Conservation (phyloP, 2,797 vertebrate genomes). For the Craterocephalus amniculus region DNA sequence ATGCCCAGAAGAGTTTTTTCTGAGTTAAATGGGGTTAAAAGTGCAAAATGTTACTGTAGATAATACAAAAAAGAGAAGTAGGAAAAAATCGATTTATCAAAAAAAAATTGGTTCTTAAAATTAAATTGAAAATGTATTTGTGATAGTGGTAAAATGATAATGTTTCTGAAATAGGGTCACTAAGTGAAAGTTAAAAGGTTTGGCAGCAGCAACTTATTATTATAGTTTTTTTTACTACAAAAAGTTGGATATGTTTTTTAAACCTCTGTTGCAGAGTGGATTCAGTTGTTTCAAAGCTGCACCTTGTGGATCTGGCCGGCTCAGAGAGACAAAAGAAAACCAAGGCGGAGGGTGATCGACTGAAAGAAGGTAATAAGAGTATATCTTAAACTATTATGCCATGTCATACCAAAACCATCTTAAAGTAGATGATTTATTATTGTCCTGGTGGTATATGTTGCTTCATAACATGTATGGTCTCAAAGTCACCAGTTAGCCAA, state of each 20-base stretch:
- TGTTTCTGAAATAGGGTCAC: neutral
- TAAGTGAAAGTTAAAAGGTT: too few species aligned
- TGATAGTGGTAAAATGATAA: neutral
- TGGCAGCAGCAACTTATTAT: too few species aligned
- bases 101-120: too few species aligned
- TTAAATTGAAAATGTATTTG: too few species aligned
- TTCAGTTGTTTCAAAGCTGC: conserved; percentile 90
- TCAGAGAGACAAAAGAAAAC: conserved; percentile 98
- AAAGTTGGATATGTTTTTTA: conserved; percentile 5
- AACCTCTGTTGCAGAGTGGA: conserved; percentile 77
- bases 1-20: conserved; percentile 1
- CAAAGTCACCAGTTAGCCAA: too few species aligned
- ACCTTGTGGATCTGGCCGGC: conserved; percentile 95
- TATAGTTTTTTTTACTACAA: neutral
- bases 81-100: too few species aligned
- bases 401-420: neutral
- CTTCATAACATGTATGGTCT: too few species aligned
- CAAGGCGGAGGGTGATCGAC: conserved; percentile 94
- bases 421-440: too few species aligned
- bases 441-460: too few species aligned
- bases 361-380: conserved; percentile 89
- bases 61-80: neutral
- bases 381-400: too few species aligned
- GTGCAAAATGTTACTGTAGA: neutral
- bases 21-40: neutral